A percentile compares a stretch with the other conserved stretches of the same genome.
Conservation (phyloP, 2,888 invertebrate genomes). For the Tethea ocularis region DNA sequence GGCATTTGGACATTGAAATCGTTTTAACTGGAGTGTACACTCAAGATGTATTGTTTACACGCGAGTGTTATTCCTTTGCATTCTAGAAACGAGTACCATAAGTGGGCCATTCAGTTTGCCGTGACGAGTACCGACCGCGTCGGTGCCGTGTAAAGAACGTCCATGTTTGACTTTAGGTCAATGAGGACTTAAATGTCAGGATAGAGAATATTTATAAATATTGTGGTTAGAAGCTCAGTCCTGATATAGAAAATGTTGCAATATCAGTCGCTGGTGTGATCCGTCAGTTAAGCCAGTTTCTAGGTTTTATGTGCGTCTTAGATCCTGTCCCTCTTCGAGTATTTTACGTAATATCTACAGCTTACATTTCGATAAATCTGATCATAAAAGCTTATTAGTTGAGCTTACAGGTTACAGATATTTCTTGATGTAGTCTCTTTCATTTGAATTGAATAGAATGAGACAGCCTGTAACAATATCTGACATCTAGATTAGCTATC, state of each 20-base stretch:
- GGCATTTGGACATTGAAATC: conserved; percentile 65
- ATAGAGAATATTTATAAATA: background rate
- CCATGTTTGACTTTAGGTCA: conserved; percentile 19
- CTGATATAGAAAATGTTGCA: background rate
- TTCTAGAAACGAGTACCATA: conserved; percentile 35
- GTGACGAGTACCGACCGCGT: conserved; percentile 42
- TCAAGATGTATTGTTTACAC: conserved; percentile 50
- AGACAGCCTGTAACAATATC: too few species aligned
- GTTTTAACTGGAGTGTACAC: conserved; percentile 70
- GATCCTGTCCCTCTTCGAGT: too few species aligned
- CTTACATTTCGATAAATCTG: too few species aligned
- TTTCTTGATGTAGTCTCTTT: too few species aligned
- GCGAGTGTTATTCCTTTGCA: conserved; percentile 57
- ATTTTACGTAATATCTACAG: too few species aligned
- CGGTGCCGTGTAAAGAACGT: conserved; percentile 17
- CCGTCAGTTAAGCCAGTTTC: too few species aligned
- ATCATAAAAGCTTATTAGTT: too few species aligned
- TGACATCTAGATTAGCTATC: too few species aligned
- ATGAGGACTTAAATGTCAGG: conserved; percentile 4
- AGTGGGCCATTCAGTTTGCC: conserved; percentile 44
- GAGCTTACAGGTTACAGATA: too few species aligned
- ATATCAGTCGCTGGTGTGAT: background rate
- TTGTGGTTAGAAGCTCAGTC: too few species aligned
- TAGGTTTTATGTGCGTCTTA: too few species aligned
- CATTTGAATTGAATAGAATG: too few species aligned